These are phyloP conservation scores for Lophochroa leadbeateri DNA, from an alignment of 2,113 vertebrate species.

Conservation along the genomic window DNA sequence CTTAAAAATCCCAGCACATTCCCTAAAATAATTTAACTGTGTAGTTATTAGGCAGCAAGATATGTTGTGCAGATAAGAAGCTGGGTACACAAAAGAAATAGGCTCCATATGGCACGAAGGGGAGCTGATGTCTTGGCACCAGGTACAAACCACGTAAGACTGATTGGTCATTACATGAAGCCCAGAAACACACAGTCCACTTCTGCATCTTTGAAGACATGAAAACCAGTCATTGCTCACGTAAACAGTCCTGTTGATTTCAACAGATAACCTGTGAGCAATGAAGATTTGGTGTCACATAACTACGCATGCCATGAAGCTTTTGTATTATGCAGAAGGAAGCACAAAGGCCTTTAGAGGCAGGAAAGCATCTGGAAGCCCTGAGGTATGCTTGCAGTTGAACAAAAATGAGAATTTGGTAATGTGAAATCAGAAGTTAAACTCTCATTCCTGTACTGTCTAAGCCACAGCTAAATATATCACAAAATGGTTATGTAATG, in stretches of 20 bases:
- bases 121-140: fast-evolving
- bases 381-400: neutral
- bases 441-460: neutral
- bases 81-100: neutral
- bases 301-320: neutral
- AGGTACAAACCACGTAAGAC: neutral
- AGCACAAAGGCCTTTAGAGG: neutral
- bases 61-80: neutral
- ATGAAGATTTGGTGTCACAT: neutral
- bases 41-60: neutral
- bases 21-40: neutral
- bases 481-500: neutral
- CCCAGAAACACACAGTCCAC: neutral
- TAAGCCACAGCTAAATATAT: neutral
- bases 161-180: neutral
- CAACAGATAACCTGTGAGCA: neutral
- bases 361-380: constrained; percentile 38
- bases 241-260: neutral
- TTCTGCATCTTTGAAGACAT: neutral
- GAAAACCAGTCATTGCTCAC: neutral
- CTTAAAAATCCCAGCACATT: neutral
- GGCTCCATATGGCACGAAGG: neutral
- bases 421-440: neutral
- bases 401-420: neutral
- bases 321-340: neutral